Conservation (phyloP, 1,140 invertebrate genomes). For the Drosophila tristis region DNA sequence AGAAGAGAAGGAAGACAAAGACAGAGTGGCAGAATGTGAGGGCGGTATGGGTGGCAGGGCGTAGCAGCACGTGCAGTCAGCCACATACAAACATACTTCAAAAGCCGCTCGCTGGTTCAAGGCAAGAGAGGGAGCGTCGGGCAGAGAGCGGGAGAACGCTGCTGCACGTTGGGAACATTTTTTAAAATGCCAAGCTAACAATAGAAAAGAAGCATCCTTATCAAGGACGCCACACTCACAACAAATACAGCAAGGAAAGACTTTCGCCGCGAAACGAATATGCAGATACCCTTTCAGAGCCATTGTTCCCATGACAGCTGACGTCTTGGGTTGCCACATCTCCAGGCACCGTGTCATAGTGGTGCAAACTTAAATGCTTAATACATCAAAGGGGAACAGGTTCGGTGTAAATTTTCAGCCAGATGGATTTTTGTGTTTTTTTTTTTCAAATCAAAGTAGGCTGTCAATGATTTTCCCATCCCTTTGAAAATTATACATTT, state of each 20-base stretch:
- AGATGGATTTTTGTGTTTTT: too few relatives aligned
- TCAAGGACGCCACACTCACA: slow-evolving; percentile 69
- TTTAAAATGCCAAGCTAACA: slow-evolving; percentile 79
- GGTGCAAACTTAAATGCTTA: too few relatives aligned
- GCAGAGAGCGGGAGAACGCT: slow-evolving; percentile 16
- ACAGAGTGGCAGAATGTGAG: not conserved
- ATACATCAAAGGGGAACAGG: too few relatives aligned
- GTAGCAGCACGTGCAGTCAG: slow-evolving; percentile 50
- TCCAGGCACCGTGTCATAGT: too few relatives aligned
- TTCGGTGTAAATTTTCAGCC: too few relatives aligned
- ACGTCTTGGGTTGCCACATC: too few relatives aligned
- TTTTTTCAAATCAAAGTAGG: too few relatives aligned
- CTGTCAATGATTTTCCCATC: too few relatives aligned
- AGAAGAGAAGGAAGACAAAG: not conserved
- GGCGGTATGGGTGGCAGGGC: not conserved
- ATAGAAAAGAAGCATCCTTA: slow-evolving; percentile 82
- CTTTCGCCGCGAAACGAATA: not conserved
- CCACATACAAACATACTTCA: slow-evolving; percentile 62
- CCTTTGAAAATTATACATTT: too few relatives aligned
- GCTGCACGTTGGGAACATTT: slow-evolving; percentile 59
- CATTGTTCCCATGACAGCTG: not conserved
- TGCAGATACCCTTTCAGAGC: too few relatives aligned
- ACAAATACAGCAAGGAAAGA: slow-evolving; percentile 36
- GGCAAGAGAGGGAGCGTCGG: slow-evolving; percentile 24
- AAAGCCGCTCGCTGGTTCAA: slow-evolving; percentile 58